A percentile compares a stretch with the other conserved stretches of the same genome.
Evolutionary conservation across 1,140 invertebrate species (phyloP).

Genomic region (Bursaphelenchus mucronatus): DNA sequence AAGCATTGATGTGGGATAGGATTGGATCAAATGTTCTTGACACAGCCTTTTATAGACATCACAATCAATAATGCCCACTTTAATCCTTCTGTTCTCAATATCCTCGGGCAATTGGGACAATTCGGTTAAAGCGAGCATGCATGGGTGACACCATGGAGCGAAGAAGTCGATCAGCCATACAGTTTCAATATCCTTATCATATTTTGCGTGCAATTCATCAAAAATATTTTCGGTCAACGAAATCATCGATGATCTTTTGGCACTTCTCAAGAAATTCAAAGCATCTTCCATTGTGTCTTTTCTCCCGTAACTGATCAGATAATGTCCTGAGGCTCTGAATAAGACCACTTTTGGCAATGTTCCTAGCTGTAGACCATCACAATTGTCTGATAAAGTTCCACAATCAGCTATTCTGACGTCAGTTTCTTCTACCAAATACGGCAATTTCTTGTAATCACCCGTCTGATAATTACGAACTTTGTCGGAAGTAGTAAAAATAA

Average conservation of each 20-base stretch:
- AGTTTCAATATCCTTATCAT: slow-evolving; percentile 50
- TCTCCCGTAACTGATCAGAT: slow-evolving; percentile 70
- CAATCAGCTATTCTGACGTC: slow-evolving; percentile 66
- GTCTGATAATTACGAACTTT: slow-evolving; percentile 1
- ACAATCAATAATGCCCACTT: slow-evolving; percentile 70
- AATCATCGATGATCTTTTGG: slow-evolving; percentile 67
- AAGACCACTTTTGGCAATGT: slow-evolving; percentile 72
- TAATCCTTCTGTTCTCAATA: slow-evolving; percentile 43
- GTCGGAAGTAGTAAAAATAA: slow-evolving; percentile 5
- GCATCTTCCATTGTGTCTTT: slow-evolving; percentile 66
- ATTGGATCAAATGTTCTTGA: slow-evolving; percentile 63
- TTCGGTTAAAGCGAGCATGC: slow-evolving; percentile 71
- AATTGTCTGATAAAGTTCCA: slow-evolving; percentile 64
- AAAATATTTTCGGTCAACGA: slow-evolving; percentile 67
- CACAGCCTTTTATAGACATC: slow-evolving; percentile 64
- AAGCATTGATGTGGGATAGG: slow-evolving; percentile 73
- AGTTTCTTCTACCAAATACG: slow-evolving; percentile 60
- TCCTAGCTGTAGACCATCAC: slow-evolving; percentile 63
- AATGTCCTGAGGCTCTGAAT: slow-evolving; percentile 70
- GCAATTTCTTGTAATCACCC: slow-evolving; percentile 11
- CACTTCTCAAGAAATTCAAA: slow-evolving; percentile 70
- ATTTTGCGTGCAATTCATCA: slow-evolving; percentile 60
- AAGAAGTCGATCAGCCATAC: slow-evolving; percentile 76
- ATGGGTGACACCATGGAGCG: slow-evolving; percentile 77
- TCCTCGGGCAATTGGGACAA: slow-evolving; percentile 69